A percentile compares a stretch with the other conserved stretches of the same genome.
Evolutionary conservation across 1,140 invertebrate genomes (phyloP).

Genomic region (Marisa cornuarietis): DNA sequence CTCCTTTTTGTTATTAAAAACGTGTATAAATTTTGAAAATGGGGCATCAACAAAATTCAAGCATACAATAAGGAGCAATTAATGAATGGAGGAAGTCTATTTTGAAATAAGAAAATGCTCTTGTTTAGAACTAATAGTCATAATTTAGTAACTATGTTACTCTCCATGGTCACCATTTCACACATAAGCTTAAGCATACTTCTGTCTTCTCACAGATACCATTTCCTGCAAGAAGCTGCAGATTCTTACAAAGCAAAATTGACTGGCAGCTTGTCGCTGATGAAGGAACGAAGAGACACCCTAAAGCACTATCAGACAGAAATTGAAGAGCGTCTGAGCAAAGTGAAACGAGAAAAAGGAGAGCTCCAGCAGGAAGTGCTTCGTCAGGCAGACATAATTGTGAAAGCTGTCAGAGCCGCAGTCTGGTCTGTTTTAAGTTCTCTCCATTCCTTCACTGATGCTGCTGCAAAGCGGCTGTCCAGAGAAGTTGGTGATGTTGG

Average conservation of each 20-base stretch:
- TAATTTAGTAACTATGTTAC: slow-evolving; percentile 71
- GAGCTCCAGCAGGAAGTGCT: slow-evolving; percentile 32
- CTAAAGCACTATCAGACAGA: slow-evolving; percentile 22
- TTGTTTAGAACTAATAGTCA: background rate
- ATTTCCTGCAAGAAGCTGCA: slow-evolving; percentile 90
- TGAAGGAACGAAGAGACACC: slow-evolving; percentile 28
- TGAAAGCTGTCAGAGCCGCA: slow-evolving; percentile 28
- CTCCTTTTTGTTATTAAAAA: too few species aligned
- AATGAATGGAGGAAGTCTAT: background rate
- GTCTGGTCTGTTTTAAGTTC: slow-evolving; percentile 33
- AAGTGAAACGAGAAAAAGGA: slow-evolving; percentile 32
- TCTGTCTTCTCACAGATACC: slow-evolving; percentile 78
- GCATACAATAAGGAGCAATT: too few species aligned
- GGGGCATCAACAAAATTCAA: too few species aligned
- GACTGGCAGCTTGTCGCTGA: slow-evolving; percentile 30
- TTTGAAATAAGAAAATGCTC: background rate
- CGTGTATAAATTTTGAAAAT: too few species aligned
- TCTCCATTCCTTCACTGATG: slow-evolving; percentile 35
- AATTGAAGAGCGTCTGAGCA: slow-evolving; percentile 32
- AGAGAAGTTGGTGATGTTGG: slow-evolving; percentile 72
- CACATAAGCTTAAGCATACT: too few species aligned
- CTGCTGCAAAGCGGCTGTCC: slow-evolving; percentile 70
- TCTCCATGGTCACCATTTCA: background rate
- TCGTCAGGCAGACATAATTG: slow-evolving; percentile 31
- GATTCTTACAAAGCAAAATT: slow-evolving; percentile 73